Evolutionary conservation across 2,797 vertebrate genomes (phyloP).

Genomic region (Poecilia wingei): DNA sequence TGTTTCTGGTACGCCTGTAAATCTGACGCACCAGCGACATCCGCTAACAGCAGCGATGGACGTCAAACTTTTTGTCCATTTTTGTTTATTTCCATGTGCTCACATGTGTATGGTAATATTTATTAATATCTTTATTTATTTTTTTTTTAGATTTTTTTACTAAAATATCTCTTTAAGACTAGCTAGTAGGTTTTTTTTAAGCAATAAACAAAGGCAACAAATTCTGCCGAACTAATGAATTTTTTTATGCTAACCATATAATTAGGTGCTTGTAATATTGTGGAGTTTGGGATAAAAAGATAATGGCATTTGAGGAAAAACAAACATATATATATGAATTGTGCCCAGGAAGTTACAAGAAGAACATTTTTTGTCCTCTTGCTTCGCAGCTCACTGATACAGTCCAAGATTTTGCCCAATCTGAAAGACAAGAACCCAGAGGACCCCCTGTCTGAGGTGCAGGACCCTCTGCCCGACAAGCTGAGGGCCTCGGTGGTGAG

Average conservation of each 20-base stretch:
- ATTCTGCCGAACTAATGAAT: background rate
- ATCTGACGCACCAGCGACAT: no score
- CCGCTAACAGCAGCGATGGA: no score
- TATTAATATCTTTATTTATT: no score
- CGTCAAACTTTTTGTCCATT: background rate
- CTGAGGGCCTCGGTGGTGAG: constrained; percentile 95
- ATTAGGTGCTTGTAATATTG: background rate
- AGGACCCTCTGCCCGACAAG: constrained; percentile 98
- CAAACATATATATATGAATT: no score
- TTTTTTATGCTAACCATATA: background rate
- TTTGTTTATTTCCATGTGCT: background rate
- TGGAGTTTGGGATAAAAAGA: no score
- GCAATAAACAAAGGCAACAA: background rate
- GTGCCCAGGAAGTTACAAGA: background rate
- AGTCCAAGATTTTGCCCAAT: constrained; percentile 94
- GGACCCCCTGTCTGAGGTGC: constrained; percentile 95
- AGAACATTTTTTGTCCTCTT: background rate
- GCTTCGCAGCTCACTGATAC: constrained; percentile 89
- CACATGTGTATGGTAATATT: background rate
- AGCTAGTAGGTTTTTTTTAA: background rate
- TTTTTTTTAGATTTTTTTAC: no score
- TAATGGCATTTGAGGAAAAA: no score
- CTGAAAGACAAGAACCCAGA: constrained; percentile 96
- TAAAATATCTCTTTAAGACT: background rate
- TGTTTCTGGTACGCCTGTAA: no score